Evolutionary conservation across 2,113 vertebrate species (phyloP).

Genomic region (Neotragus moschatus): DNA sequence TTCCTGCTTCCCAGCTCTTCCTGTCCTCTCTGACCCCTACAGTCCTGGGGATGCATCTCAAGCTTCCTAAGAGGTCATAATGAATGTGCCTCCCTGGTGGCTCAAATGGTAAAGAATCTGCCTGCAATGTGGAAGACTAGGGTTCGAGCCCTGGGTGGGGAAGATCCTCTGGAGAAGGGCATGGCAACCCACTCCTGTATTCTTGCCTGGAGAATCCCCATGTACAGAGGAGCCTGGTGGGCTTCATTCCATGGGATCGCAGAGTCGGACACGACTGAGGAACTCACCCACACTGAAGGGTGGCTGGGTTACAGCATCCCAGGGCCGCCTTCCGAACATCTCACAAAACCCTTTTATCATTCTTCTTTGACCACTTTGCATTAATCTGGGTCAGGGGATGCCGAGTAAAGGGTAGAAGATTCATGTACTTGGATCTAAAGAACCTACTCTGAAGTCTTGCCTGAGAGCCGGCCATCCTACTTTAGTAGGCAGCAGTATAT

Average conservation of each 20-base stretch:
- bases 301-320: neutral
- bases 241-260: neutral
- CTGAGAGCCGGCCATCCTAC: fast-evolving
- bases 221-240: neutral
- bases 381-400: neutral
- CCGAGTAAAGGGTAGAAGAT: neutral
- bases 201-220: neutral
- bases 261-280: neutral
- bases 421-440: neutral
- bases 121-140: neutral
- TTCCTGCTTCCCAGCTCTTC: neutral
- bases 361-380: neutral
- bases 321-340: neutral
- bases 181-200: neutral
- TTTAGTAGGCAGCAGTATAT: neutral
- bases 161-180: neutral
- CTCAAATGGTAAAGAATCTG: neutral
- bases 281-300: neutral
- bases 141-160: neutral
- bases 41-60: neutral
- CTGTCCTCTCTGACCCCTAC: neutral
- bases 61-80: neutral
- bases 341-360: neutral
- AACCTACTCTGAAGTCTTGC: neutral
- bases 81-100: neutral